Percentiles rank a stretch among this genome's conserved stretches.
Evolutionary conservation across 2,888 invertebrate species (phyloP).

Genomic region (Euspilapteryx auroguttella): DNA sequence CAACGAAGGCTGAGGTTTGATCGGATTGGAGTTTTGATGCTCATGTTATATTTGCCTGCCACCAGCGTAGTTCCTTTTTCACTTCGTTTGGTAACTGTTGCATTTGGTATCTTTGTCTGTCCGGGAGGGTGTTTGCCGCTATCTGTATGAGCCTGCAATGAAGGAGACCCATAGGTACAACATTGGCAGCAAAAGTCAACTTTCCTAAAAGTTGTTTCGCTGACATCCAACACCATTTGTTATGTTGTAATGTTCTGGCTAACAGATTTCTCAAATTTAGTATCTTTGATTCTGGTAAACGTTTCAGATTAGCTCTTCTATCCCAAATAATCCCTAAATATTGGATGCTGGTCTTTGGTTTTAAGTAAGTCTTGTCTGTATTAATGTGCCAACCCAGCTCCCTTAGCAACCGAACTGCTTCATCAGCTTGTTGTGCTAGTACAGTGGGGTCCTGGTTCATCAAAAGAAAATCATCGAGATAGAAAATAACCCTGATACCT

Average conservation of each 20-base stretch:
- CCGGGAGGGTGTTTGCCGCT: background rate
- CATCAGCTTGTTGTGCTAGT: background rate
- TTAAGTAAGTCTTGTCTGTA: background rate
- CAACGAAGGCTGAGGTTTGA: background rate
- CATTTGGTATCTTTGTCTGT: background rate
- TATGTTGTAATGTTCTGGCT: background rate
- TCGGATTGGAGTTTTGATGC: background rate
- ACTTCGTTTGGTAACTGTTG: background rate
- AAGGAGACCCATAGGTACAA: background rate
- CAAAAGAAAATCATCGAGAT: slow-evolving; percentile 10
- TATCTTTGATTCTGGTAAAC: background rate
- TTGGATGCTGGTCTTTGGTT: background rate
- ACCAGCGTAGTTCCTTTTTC: background rate
- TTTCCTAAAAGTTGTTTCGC: background rate
- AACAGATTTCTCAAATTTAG: background rate
- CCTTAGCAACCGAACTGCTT: background rate
- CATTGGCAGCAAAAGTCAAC: background rate
- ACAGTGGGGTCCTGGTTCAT: slow-evolving; percentile 4
- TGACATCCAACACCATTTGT: background rate
- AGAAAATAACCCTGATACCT: slow-evolving; percentile 7
- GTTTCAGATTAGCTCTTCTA: background rate
- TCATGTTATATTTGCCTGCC: background rate
- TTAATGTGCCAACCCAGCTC: background rate
- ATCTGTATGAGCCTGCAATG: background rate
- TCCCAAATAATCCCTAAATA: background rate